Evolutionary conservation across 92 coral and sea anemone genomes (phyloP), one percentile per base, ranked within the genome.

Genomic region (Virgularia gustaviana): DNA sequence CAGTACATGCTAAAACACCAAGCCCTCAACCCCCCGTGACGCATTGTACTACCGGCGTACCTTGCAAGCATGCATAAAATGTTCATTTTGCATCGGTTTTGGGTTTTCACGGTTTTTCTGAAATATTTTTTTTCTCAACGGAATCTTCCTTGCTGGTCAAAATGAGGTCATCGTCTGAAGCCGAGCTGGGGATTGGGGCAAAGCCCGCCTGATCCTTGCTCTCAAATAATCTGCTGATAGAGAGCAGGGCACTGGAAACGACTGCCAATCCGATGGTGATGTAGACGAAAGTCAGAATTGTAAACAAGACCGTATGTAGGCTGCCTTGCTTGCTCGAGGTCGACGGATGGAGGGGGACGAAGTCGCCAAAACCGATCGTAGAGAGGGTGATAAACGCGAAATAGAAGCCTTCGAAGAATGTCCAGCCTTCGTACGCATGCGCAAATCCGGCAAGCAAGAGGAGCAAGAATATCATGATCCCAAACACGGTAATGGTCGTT

Each of bases 221-320:
- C 75, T 94, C 99, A 72, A 94, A 94, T 43, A 94, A 59, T 72
- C 99, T 96, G 75, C 96, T 87, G 71, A 94, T 94, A 1, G 99
- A 96, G 39, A 94, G 95, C 71, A 94, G 87, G 75, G 99, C 99
- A 83, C 99, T 94, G 89, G 99, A 94, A 13, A 87, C 99, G 65
- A 89, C 87, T 28, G 99, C 96, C 13, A 94, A 85, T 35, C 99
- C 99, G 70, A 94, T 85, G 25, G 99, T 94, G 67, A 94, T 89
- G 70, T 94, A 94, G 29, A 94, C 71, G 45, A 94, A 94, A 12
- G 99, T 94, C 65, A 94, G 68, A 31, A 88, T 85, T 4, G 99
- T 94, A 63, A 94, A 94, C 52, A 88, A 75, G 39, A 94, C 18
- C 10, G 75, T 68, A 15, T 68, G 75, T 4, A 68, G 62, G 20